Conservation (phyloP, 1,140 invertebrate genomes). For the Saccostrea cuccullata region DNA sequence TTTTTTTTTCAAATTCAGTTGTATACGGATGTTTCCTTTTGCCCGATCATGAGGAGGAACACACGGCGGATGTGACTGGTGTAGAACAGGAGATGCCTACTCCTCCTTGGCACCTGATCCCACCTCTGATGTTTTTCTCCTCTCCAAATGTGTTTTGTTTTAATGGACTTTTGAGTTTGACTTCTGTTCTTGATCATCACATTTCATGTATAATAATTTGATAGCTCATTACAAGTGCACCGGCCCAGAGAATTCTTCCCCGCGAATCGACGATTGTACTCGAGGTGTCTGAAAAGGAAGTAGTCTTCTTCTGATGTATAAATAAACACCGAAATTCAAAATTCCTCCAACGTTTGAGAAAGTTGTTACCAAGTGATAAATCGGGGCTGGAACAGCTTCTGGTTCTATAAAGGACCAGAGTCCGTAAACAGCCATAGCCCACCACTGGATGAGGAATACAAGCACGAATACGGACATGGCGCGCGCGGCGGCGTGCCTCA, state of each 20-base stretch:
- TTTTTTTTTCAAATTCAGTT: too few species aligned
- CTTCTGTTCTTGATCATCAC: too few species aligned
- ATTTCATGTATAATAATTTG: too few species aligned
- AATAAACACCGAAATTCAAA: conserved; percentile 49
- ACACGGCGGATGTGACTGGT: too few species aligned
- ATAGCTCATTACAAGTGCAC: too few species aligned
- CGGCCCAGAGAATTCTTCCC: background rate
- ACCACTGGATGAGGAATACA: conserved; percentile 54
- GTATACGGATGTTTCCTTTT: too few species aligned
- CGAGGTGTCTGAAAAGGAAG: background rate
- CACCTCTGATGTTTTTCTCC: too few species aligned
- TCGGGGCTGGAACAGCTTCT: conserved; percentile 4
- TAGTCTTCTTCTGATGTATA: conserved; percentile 40
- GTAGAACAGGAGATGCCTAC: too few species aligned
- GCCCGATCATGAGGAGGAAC: too few species aligned
- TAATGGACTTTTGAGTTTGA: too few species aligned
- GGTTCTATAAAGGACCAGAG: conserved; percentile 38
- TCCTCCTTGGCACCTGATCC: too few species aligned
- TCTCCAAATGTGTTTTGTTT: too few species aligned
- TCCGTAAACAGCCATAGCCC: conserved; percentile 39
- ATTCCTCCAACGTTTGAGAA: conserved; percentile 52
- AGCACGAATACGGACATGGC: conserved; percentile 52
- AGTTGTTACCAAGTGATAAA: conserved; percentile 44
- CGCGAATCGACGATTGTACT: background rate
- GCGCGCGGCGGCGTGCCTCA: conserved; percentile 35